Percentiles rank a stretch among this genome's conserved stretches.
Conservation (phyloP, 2,888 invertebrate species). For the Pyrocoelia pectoralis region DNA sequence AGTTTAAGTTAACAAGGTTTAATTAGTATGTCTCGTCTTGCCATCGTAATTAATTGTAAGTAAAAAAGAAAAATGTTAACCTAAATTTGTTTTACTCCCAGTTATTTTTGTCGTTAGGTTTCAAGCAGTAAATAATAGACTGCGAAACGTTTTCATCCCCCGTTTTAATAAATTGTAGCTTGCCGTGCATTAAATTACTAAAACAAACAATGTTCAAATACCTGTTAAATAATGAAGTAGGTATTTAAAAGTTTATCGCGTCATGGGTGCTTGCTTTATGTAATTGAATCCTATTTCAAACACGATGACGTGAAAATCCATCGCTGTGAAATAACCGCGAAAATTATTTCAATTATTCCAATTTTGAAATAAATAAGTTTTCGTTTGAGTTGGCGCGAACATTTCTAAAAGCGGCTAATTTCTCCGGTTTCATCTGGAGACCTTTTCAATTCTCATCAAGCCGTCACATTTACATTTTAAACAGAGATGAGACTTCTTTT, state of each 20-base stretch:
- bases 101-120: background rate
- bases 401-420: slow-evolving; percentile 47
- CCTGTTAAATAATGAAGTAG: too few species aligned
- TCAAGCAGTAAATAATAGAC: background rate
- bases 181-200: too few species aligned
- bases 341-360: slow-evolving; percentile 29
- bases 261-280: background rate
- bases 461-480: slow-evolving; percentile 54
- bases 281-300: background rate
- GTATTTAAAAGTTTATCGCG: background rate
- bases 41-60: slow-evolving; percentile 22
- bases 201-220: too few species aligned
- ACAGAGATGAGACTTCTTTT: slow-evolving; percentile 51
- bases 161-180: too few species aligned
- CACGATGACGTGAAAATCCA: background rate
- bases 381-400: slow-evolving; percentile 20
- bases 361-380: slow-evolving; percentile 28
- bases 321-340: background rate
- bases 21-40: slow-evolving; percentile 29
- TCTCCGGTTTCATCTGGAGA: slow-evolving; percentile 52
- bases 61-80: slow-evolving; percentile 7
- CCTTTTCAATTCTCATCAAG: slow-evolving; percentile 51
- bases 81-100: background rate
- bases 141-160: background rate
- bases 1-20: slow-evolving; percentile 21